phyloP scores from a whole-genome alignment of 2,797 vertebrate genomes.

The Acropternis orthonyx region DNA sequence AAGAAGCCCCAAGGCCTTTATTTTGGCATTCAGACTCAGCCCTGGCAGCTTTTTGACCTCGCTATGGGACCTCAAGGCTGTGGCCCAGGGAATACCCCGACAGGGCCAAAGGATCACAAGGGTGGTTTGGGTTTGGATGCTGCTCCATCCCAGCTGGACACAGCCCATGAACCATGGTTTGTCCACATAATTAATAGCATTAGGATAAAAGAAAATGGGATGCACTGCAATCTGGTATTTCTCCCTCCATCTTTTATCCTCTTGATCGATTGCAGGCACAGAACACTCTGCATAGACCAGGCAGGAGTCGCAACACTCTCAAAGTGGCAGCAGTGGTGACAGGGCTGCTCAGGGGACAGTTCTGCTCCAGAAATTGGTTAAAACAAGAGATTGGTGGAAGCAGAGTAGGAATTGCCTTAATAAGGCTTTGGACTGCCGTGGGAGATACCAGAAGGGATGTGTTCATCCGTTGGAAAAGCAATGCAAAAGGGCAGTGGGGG shows the following conservation, averaged over 20 bases:
- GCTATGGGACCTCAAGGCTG: not conserved
- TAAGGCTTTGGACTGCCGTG: not conserved
- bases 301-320: not conserved
- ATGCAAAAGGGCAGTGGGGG: not conserved
- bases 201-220: not conserved
- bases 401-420: not conserved
- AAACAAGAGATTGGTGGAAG: not conserved
- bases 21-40: not conserved
- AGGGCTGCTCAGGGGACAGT: not conserved
- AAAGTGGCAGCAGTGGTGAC: not conserved
- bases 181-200: not conserved
- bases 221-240: not conserved
- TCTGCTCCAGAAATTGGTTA: not conserved
- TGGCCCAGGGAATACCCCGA: too few relatives aligned
- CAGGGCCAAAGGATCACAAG: not conserved
- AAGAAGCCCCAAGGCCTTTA: not conserved
- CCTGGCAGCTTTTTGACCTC: not conserved
- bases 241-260: not conserved
- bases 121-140: not conserved
- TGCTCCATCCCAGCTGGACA: rapidly evolving
- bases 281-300: not conserved
- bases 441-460: not conserved
- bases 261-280: not conserved
- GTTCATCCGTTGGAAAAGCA: not conserved
- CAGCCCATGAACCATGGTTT: not conserved